Conservation (phyloP, 2,888 invertebrate species). For the Pecten maximus region DNA sequence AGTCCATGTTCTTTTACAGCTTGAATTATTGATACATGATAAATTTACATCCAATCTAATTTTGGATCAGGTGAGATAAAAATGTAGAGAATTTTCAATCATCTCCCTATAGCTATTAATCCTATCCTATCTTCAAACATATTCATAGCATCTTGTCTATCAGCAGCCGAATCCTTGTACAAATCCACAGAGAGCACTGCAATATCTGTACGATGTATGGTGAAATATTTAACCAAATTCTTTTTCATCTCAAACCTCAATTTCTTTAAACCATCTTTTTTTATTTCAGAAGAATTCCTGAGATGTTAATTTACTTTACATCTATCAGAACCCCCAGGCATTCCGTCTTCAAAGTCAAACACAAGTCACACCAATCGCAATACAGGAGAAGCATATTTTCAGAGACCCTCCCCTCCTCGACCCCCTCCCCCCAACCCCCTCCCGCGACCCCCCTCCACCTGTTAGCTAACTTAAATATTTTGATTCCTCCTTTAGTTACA, state of each 20-base stretch:
- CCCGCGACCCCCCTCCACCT: too few relatives aligned
- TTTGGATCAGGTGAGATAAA: neutral
- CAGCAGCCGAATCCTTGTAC: too few relatives aligned
- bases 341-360: neutral
- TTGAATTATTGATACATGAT: too few relatives aligned
- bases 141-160: too few relatives aligned
- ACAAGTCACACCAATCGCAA: neutral
- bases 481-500: too few relatives aligned
- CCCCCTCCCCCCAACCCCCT: too few relatives aligned
- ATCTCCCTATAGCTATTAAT: too few relatives aligned
- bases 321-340: neutral
- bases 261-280: neutral
- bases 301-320: slow-evolving; percentile 6
- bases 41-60: neutral
- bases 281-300: neutral
- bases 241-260: neutral
- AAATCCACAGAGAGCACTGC: too few relatives aligned
- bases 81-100: neutral
- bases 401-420: too few relatives aligned
- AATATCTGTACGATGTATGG: neutral
- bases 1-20: too few relatives aligned
- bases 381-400: too few relatives aligned
- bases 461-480: too few relatives aligned
- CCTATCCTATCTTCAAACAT: neutral
- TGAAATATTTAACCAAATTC: slow-evolving; percentile 1